Evolutionary conservation across 2,888 invertebrate genomes (phyloP).

Genomic region (Sipunculus nudus): DNA sequence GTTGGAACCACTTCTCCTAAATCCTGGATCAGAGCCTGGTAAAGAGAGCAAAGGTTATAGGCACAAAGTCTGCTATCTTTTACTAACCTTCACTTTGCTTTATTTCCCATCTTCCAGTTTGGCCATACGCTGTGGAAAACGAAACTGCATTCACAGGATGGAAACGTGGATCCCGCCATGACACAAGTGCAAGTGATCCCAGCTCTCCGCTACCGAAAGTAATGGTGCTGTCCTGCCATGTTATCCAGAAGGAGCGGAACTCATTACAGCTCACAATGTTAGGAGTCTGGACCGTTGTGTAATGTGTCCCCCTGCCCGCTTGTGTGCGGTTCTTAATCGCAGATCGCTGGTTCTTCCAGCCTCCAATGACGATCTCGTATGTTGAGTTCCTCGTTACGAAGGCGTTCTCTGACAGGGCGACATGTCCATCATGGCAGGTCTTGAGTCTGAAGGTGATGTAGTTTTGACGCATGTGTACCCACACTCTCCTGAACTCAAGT

Average conservation of each 20-base stretch:
- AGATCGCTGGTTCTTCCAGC: conserved; percentile 6
- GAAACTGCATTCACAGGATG: too few species aligned
- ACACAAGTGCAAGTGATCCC: background rate
- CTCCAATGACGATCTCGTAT: conserved; percentile 19
- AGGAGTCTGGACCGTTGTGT: conserved; percentile 3
- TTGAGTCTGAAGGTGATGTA: background rate
- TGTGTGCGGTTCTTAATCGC: background rate
- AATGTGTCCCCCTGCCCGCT: background rate
- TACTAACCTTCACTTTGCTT: too few species aligned
- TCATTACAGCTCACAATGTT: conserved; percentile 3
- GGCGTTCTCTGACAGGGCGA: conserved; percentile 5
- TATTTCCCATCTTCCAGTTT: too few species aligned
- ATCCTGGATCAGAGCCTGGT: too few species aligned
- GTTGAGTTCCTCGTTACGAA: background rate
- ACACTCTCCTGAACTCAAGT: too few species aligned
- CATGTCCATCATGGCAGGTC: conserved; percentile 15
- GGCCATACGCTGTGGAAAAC: too few species aligned
- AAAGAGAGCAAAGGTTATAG: too few species aligned
- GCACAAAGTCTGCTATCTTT: too few species aligned
- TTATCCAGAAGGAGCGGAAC: conserved; percentile 15
- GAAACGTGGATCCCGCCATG: too few species aligned
- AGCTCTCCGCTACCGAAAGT: conserved; percentile 3
- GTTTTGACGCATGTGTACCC: too few species aligned
- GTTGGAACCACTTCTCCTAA: too few species aligned
- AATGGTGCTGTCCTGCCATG: conserved; percentile 5